Conservation (phyloP, 35 echinoderm and acorn worm genomes). For the Ophiothrix spiculata region DNA sequence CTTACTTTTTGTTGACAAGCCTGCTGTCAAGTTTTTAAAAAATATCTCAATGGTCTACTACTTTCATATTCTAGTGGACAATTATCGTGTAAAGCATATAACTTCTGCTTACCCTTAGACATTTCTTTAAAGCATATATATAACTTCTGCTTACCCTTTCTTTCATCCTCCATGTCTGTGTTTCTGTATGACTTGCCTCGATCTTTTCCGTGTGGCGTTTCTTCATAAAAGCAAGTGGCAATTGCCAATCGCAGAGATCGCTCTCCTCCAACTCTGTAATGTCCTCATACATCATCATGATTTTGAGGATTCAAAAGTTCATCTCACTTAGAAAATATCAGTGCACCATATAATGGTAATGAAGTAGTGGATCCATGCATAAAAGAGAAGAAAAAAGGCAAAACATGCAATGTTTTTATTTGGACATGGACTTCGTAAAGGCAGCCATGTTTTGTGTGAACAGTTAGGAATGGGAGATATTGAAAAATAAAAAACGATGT, state of each 20-base stretch:
- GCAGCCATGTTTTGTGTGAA: too few relatives aligned
- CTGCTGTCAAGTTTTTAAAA: too few relatives aligned
- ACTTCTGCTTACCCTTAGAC: not conserved
- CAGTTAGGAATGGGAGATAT: too few relatives aligned
- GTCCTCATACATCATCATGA: constrained; percentile 72
- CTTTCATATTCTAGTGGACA: too few relatives aligned
- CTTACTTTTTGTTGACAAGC: too few relatives aligned
- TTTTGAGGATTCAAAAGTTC: not conserved
- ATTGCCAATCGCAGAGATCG: constrained; percentile 94
- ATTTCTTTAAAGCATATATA: not conserved
- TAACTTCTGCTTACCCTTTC: constrained; percentile 67
- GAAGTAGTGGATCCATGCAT: not conserved
- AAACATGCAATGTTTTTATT: constrained; percentile 10
- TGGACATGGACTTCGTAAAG: too few relatives aligned
- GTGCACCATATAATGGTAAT: not conserved
- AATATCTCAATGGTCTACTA: too few relatives aligned
- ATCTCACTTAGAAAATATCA: not conserved
- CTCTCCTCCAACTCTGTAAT: constrained; percentile 95
- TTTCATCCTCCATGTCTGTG: constrained; percentile 99
- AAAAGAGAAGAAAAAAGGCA: not conserved
- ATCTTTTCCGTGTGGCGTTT: constrained; percentile 92
- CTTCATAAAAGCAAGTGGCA: constrained; percentile 97
- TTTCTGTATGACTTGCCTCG: constrained; percentile 87
- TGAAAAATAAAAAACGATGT: too few relatives aligned
- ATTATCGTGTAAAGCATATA: too few relatives aligned